Percentiles rank a stretch among this genome's conserved stretches.
phyloP scores from a whole-genome alignment of 2,113 vertebrate species.

The Pelodiscus sinensis region DNA sequence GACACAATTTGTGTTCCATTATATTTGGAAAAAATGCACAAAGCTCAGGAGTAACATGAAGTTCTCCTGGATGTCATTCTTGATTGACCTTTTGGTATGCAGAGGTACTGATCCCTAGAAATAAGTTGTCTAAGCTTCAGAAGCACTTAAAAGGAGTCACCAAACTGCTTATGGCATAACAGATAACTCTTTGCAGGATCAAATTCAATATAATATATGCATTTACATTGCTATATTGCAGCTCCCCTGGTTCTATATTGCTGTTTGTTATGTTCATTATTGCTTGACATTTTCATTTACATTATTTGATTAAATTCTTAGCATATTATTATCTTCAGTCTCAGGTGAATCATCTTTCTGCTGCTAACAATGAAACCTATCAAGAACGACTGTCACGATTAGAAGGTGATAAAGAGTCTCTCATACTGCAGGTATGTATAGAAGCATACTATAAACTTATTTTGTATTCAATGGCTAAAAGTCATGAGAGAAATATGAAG shows the following conservation, averaged over 20 bases:
- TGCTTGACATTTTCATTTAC: not conserved
- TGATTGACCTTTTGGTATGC: not conserved
- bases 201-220: not conserved
- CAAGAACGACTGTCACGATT: slow-evolving; percentile 92
- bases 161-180: not conserved
- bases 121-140: not conserved
- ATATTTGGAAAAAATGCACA: not conserved
- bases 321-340: slow-evolving; percentile 34
- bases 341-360: slow-evolving; percentile 85
- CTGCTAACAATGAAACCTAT: slow-evolving; percentile 89
- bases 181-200: not conserved
- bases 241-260: accelerated
- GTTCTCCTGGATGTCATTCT: not conserved
- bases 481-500: not conserved
- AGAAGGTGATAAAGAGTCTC: slow-evolving; percentile 97
- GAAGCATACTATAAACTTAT: accelerated
- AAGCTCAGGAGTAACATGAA: not conserved
- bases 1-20: not conserved
- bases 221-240: not conserved
- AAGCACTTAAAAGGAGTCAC: not conserved
- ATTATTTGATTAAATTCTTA: slow-evolving; percentile 9
- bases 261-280: not conserved
- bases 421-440: slow-evolving; percentile 92
- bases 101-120: not conserved
- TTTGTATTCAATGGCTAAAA: not conserved